Base-by-base conservation (phyloP, 2,797 vertebrate genomes). In the Sebastes reedi region DNA sequence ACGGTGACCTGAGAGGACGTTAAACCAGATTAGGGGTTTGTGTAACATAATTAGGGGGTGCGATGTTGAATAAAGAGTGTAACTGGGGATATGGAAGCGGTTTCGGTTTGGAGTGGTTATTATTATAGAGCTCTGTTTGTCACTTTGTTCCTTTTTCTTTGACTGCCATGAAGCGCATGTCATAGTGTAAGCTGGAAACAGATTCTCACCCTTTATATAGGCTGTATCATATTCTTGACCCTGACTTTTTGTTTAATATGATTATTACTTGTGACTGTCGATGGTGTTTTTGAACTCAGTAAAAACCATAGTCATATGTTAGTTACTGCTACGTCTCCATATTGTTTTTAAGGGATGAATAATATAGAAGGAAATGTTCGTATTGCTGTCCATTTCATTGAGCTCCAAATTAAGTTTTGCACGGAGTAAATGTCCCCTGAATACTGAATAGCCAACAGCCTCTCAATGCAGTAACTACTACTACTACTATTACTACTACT, bases 201-300 rank as follows among this genome's bases (percentile, higher is more conserved):
- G 75, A 72, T 27, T 67, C 72, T 72, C 79, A 65, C 67, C 79
- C 75, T 84, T 68, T 72, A 25, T 79, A 67, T 89, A 87, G 86
- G 84, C 81, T 92, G 90, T 92, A 88, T 86, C 78, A 82, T 91
- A 86, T 81, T 88, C 79, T 75, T 77, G 60, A 89, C 80, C 83
- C 77, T 77, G 78, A 83, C 69, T 83, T 88, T 88, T 86, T 86
- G 82, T 90, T 86, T 74, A 67, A 79, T 91, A 87, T 87, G 79
- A 80, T 90, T 88, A 84, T 83, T 90, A 84, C 80, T 89, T 67
- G 92, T 93, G 83, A 88, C 91, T 66, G 89, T 92, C 29, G 29
- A 39, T 91, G 85, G 88, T 91, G 89, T 90, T 89, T 89, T 82
- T 87, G 54, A 87, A 64, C 84, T 83, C 20, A 3, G 67, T 90